Evolutionary conservation across 1,140 invertebrate genomes (phyloP).

Genomic region (Drosophila pseudoobscura): DNA sequence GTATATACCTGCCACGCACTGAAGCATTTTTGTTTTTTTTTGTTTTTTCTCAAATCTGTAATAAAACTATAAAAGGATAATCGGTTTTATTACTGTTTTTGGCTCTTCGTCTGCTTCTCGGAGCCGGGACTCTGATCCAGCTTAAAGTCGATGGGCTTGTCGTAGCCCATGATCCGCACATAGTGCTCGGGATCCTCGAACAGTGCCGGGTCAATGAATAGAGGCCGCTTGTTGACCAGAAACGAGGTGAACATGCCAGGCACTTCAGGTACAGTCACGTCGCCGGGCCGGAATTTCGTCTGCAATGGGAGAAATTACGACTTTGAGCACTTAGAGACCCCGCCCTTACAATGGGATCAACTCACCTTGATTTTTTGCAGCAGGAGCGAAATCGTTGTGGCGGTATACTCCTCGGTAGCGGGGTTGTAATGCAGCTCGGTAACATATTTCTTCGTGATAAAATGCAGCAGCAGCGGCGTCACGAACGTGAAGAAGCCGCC

Average conservation of each 20-base stretch:
- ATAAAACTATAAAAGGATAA: background rate
- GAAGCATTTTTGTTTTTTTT: background rate
- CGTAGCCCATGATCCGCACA: conserved; percentile 93
- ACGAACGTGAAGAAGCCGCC: conserved; percentile 91
- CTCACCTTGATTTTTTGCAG: conserved; percentile 86
- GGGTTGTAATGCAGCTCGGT: conserved; percentile 89
- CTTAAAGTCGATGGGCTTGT: conserved; percentile 94
- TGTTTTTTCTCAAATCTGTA: no score
- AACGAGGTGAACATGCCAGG: conserved; percentile 93
- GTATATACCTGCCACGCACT: background rate
- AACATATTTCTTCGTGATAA: conserved; percentile 93
- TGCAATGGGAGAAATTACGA: conserved; percentile 75
- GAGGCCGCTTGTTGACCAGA: conserved; percentile 87
- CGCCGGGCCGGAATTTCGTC: conserved; percentile 89
- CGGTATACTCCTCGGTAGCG: conserved; percentile 87
- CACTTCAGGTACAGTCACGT: conserved; percentile 91
- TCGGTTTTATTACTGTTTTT: conserved; percentile 52
- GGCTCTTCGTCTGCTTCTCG: conserved; percentile 8
- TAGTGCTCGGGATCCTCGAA: conserved; percentile 90
- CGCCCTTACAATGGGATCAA: background rate
- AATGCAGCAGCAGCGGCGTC: conserved; percentile 92
- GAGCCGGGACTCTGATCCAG: conserved; percentile 69
- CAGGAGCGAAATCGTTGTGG: conserved; percentile 89
- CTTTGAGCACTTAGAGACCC: background rate
- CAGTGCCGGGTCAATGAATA: conserved; percentile 89